phyloP scores from a whole-genome alignment of 2,888 invertebrate genomes.

The Leptothorax acervorum region DNA sequence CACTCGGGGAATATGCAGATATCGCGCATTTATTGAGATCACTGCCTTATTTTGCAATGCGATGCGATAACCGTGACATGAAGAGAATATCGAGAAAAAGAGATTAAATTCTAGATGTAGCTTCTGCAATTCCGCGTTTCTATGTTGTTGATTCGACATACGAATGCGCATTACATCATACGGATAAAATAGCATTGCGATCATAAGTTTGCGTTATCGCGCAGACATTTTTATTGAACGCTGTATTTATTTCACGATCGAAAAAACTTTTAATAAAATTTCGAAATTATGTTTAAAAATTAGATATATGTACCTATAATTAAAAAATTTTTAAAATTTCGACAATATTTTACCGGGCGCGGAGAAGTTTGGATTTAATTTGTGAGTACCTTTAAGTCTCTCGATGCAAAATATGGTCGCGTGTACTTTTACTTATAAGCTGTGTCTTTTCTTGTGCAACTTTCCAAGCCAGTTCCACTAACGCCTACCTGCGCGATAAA shows the following conservation, averaged over 20 bases:
- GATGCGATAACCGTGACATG: conserved; percentile 58
- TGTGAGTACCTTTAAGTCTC: neutral
- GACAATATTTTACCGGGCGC: neutral
- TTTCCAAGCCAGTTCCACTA: conserved; percentile 66
- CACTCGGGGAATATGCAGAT: conserved; percentile 44
- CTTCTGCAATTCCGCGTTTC: conserved; percentile 24
- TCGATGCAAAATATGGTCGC: neutral
- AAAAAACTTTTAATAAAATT: neutral
- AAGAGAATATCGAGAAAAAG: conserved; percentile 39
- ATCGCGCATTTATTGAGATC: conserved; percentile 57
- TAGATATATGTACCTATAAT: neutral
- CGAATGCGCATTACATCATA: conserved; percentile 14
- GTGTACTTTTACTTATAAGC: conserved; percentile 42
- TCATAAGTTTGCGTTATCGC: neutral
- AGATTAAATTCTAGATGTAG: neutral
- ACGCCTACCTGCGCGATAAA: conserved; percentile 69
- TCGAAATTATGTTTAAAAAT: neutral
- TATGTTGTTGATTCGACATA: conserved; percentile 11
- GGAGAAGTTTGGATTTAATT: neutral
- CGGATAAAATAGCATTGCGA: neutral
- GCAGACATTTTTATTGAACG: neutral
- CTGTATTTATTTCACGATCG: neutral
- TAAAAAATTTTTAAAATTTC: neutral
- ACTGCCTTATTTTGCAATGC: conserved; percentile 25
- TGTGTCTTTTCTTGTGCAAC: conserved; percentile 59